Percentiles rank a stretch among this genome's conserved stretches.
Evolutionary conservation across 1,140 invertebrate genomes (phyloP).

Genomic region (Trichonephila clavata): DNA sequence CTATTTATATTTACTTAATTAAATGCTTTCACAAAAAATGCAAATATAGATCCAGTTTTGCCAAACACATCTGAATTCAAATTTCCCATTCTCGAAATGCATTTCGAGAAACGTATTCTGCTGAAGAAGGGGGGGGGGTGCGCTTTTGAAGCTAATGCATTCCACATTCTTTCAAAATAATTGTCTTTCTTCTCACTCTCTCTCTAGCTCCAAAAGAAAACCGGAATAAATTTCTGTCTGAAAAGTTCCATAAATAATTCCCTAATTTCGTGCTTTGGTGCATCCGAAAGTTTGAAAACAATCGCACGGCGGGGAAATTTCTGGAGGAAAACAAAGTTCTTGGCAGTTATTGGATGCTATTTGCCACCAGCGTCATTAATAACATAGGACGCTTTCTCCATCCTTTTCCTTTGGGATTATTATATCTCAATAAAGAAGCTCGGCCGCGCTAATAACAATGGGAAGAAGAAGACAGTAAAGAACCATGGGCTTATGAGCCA

Average conservation of each 20-base stretch:
- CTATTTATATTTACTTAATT: too few relatives aligned
- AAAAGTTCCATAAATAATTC: constrained; percentile 24
- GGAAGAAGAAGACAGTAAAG: not conserved
- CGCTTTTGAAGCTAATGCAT: not conserved
- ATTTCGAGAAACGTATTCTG: not conserved
- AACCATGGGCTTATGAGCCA: constrained; percentile 58
- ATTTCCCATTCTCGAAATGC: not conserved
- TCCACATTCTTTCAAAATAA: not conserved
- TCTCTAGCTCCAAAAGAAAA: not conserved
- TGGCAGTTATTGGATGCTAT: constrained; percentile 32
- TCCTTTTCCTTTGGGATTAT: constrained; percentile 35
- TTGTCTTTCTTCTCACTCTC: not conserved
- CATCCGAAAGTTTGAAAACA: constrained; percentile 37
- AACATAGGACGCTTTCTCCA: not conserved
- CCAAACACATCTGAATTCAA: not conserved
- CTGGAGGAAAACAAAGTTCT: constrained; percentile 15
- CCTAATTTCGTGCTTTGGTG: not conserved
- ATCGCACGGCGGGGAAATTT: constrained; percentile 19
- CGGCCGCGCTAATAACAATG: constrained; percentile 23
- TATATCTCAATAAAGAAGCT: constrained; percentile 58
- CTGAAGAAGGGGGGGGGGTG: not conserved
- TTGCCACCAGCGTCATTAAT: constrained; percentile 34
- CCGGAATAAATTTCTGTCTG: not conserved
- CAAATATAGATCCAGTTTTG: too few relatives aligned
- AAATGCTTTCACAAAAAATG: too few relatives aligned